phyloP scores from a whole-genome alignment of 2,888 invertebrate species.

The Nomada goodeniana region DNA sequence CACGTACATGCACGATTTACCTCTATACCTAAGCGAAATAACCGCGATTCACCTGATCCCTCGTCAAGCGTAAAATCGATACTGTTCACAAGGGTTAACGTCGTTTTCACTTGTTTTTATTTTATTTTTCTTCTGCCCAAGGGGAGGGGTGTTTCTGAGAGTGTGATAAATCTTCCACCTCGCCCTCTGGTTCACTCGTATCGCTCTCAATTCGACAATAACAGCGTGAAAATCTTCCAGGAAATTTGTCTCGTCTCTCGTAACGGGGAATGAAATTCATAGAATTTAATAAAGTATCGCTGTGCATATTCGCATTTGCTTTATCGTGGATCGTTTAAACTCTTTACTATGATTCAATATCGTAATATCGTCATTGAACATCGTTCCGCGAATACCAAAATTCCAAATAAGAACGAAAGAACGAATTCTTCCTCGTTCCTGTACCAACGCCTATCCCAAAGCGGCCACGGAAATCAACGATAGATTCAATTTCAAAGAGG shows the following conservation, averaged over 20 bases:
- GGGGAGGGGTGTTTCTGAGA: constrained; percentile 25
- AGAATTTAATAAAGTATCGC: constrained; percentile 1
- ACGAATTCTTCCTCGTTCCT: neutral
- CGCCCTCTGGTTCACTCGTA: neutral
- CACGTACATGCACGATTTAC: constrained; percentile 39
- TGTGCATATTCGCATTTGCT: neutral
- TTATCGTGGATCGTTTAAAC: neutral
- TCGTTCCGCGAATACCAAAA: no score
- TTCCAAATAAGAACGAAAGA: neutral
- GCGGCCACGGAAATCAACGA: neutral
- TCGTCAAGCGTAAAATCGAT: constrained; percentile 64
- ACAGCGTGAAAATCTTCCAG: constrained; percentile 15
- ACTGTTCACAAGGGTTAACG: constrained; percentile 50
- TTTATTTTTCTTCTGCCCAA: neutral
- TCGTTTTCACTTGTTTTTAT: constrained; percentile 51
- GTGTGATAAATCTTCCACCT: constrained; percentile 57
- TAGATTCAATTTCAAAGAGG: constrained; percentile 7
- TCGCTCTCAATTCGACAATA: constrained; percentile 9
- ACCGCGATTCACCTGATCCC: constrained; percentile 62
- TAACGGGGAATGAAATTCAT: constrained; percentile 48
- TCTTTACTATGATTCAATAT: no score
- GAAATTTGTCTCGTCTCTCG: constrained; percentile 8
- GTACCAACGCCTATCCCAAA: no score
- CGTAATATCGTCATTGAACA: no score
- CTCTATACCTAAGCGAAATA: constrained; percentile 53